These are phyloP conservation scores for Tiliqua scincoides DNA, from an alignment of 2,113 vertebrate genomes.

Conservation along the genomic window DNA sequence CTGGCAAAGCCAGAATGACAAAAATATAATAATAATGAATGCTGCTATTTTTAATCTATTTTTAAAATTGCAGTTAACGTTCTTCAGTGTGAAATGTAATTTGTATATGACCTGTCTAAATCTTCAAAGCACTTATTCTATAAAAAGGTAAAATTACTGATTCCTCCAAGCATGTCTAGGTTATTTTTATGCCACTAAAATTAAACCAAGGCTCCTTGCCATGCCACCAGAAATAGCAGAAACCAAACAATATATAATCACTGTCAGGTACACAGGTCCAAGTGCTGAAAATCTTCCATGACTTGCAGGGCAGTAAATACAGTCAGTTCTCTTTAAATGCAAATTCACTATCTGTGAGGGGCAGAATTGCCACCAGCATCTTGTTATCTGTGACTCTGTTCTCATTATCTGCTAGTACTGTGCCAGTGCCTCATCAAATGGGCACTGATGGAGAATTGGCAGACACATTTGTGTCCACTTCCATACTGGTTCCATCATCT, in stretches of 20 bases:
- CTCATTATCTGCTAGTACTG: too few relatives aligned
- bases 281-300: neutral
- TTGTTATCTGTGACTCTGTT: too few relatives aligned
- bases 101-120: neutral
- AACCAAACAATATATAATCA: neutral
- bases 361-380: too few relatives aligned
- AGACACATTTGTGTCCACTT: too few relatives aligned
- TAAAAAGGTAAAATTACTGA: neutral
- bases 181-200: constrained; percentile 14
- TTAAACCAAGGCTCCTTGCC: neutral
- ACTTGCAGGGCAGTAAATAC: neutral
- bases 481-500: too few relatives aligned
- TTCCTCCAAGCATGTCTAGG: neutral
- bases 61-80: constrained; percentile 4
- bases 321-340: too few relatives aligned
- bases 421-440: too few relatives aligned
- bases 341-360: too few relatives aligned
- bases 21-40: neutral
- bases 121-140: neutral
- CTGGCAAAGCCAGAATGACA: constrained; percentile 8
- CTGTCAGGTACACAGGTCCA: neutral
- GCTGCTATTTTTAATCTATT: neutral
- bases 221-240: neutral
- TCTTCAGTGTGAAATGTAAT: neutral
- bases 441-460: too few relatives aligned